Evolutionary conservation across 2,797 vertebrate genomes (phyloP).

Genomic region (Anguilla obscura): DNA sequence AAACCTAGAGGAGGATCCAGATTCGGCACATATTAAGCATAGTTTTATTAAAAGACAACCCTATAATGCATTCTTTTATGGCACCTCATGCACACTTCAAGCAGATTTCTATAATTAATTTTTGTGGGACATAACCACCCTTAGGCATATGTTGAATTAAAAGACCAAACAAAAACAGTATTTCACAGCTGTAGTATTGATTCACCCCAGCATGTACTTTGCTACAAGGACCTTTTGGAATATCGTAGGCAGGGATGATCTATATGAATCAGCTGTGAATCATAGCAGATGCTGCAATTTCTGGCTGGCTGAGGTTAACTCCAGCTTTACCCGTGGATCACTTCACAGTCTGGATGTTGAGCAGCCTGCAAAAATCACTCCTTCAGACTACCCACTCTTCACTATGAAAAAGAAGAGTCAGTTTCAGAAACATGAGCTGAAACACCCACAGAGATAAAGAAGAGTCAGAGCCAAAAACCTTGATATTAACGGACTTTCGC

Average conservation of each 20-base stretch:
- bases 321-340: neutral
- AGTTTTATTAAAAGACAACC: neutral
- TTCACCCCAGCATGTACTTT: neutral
- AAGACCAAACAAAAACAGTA: neutral
- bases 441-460: neutral
- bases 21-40: neutral
- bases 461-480: neutral
- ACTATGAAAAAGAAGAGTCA: neutral
- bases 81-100: neutral
- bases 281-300: slow-evolving; percentile 8
- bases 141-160: neutral
- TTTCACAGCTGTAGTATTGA: slow-evolving; percentile 7
- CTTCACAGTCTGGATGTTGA: neutral
- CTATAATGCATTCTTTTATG: neutral
- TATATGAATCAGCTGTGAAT: slow-evolving; percentile 13
- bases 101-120: neutral
- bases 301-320: slow-evolving; percentile 7
- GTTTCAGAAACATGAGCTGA: neutral
- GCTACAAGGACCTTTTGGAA: slow-evolving; percentile 1
- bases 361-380: neutral
- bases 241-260: slow-evolving; percentile 14
- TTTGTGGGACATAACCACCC: neutral
- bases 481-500: neutral
- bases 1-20: neutral
- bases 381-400: neutral